Percentiles rank a stretch among this genome's conserved stretches.
Evolutionary conservation across 2,113 vertebrate species (phyloP).

Genomic region (Sceloporus undulatus): DNA sequence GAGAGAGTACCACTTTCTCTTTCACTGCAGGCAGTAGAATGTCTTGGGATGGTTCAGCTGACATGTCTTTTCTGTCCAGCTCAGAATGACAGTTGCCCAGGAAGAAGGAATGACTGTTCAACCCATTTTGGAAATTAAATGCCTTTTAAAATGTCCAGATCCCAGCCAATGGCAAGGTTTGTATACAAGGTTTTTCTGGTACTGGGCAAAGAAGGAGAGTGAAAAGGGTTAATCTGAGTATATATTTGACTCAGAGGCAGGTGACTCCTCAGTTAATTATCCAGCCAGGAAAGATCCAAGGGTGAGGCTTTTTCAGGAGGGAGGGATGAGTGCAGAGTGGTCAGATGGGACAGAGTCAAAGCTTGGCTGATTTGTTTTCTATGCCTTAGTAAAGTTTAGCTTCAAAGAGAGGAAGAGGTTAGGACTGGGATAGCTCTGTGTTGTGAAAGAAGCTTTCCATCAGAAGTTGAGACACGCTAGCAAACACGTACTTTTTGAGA

Average conservation of each 20-base stretch:
- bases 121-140: neutral
- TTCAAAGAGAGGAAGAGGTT: accelerated
- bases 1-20: neutral
- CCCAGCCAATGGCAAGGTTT: neutral
- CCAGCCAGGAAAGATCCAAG: accelerated
- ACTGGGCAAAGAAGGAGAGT: accelerated
- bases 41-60: neutral
- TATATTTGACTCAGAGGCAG: accelerated
- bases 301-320: neutral
- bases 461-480: neutral
- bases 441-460: neutral
- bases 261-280: neutral
- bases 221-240: neutral
- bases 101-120: neutral
- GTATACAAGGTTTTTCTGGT: accelerated
- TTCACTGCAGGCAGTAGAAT: neutral
- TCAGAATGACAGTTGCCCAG: neutral
- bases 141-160: neutral
- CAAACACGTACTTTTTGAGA: no score
- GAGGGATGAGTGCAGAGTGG: no score
- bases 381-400: slow-evolving; percentile 17
- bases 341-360: neutral
- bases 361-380: neutral
- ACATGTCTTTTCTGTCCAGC: neutral
- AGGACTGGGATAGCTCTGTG: neutral